Evolutionary conservation across 2,113 vertebrate species (phyloP).

Genomic region (Kryptolebias marmoratus): DNA sequence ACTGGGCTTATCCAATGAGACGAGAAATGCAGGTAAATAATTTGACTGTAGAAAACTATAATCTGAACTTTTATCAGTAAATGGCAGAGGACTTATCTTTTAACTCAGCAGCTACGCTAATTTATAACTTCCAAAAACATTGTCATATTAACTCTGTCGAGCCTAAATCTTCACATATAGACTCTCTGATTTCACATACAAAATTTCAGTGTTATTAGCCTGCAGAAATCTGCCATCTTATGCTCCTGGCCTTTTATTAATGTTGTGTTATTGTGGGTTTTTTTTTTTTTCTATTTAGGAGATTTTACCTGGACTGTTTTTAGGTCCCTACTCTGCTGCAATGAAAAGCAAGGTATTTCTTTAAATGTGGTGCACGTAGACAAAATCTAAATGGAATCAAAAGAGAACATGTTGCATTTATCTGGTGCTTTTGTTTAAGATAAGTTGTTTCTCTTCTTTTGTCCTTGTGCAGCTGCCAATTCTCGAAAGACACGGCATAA

Average conservation of each 20-base stretch:
- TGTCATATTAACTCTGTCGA: no score
- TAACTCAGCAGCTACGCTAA: background rate
- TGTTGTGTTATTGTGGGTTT: constrained; percentile 3
- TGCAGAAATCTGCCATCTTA: no score
- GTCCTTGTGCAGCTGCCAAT: constrained; percentile 84
- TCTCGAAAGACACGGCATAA: constrained; percentile 95
- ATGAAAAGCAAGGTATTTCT: constrained; percentile 98
- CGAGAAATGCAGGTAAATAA: constrained; percentile 94
- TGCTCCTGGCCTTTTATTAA: background rate
- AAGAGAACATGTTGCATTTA: background rate
- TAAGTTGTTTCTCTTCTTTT: background rate
- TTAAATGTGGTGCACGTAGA: background rate
- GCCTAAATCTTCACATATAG: background rate
- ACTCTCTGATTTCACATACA: no score
- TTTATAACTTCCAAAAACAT: background rate
- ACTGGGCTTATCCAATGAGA: constrained; percentile 99
- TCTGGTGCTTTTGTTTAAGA: background rate
- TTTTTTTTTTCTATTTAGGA: constrained; percentile 80
- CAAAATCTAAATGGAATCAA: background rate
- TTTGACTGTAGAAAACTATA: no score
- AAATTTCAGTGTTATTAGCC: no score
- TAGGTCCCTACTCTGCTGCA: constrained; percentile 98
- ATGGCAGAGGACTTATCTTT: no score
- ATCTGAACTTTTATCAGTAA: no score
- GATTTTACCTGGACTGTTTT: constrained; percentile 96